Evolutionary conservation across 2,113 vertebrate genomes (phyloP).

Genomic region (Ammodytes dubius): DNA sequence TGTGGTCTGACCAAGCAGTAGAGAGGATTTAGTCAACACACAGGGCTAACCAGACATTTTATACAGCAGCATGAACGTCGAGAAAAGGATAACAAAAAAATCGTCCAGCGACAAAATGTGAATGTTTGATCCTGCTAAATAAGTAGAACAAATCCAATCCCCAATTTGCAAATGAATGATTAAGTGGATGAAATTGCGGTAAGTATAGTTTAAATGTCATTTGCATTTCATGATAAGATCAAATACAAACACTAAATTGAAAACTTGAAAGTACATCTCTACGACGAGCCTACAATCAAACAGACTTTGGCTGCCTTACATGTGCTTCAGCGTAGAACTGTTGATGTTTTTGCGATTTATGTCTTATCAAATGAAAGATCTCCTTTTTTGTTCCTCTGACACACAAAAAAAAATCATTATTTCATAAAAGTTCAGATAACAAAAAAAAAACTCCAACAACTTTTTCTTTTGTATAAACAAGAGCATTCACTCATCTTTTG

Average conservation of each 20-base stretch:
- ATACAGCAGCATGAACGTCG: conserved; percentile 17
- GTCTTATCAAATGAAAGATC: neutral
- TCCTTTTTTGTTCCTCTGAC: neutral
- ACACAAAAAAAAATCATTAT: neutral
- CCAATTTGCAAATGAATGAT: conserved; percentile 21
- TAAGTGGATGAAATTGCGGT: conserved; percentile 9
- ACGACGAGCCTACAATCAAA: neutral
- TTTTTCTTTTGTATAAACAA: neutral
- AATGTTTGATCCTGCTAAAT: conserved; percentile 35
- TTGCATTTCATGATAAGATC: neutral
- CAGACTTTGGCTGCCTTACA: neutral
- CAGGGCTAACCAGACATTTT: conserved; percentile 20
- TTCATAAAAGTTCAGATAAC: neutral
- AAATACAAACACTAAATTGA: neutral
- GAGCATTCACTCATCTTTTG: neutral
- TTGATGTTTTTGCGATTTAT: neutral
- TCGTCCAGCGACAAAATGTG: neutral
- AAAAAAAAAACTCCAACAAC: neutral
- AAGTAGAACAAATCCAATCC: conserved; percentile 48
- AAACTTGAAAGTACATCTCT: conserved; percentile 11
- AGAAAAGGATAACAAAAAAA: conserved; percentile 27
- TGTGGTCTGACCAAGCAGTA: conserved; percentile 27
- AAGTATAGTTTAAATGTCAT: no score
- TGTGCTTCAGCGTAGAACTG: neutral
- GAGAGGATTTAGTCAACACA: conserved; percentile 40